Percentiles rank a stretch among this genome's conserved stretches.
These are phyloP conservation scores for Agapornis canus DNA, from an alignment of 2,797 vertebrate genomes.

Conservation along the genomic window DNA sequence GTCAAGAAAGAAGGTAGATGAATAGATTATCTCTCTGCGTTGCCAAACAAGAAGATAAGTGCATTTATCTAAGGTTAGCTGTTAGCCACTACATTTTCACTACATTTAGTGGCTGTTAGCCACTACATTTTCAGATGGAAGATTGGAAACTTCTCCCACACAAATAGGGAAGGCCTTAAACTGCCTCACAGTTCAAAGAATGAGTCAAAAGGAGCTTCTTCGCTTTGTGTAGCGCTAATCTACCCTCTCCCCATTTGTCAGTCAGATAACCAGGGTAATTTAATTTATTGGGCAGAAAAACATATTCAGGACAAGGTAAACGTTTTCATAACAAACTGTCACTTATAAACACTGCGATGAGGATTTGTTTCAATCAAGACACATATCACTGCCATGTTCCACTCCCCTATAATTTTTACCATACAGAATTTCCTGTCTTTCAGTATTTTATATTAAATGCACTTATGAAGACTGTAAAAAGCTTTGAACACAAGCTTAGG, in stretches of 20 bases:
- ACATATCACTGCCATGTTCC: neutral
- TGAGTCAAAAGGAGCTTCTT: constrained; percentile 67
- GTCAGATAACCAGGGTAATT: neutral
- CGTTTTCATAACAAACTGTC: neutral
- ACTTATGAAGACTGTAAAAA: neutral
- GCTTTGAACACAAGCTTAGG: neutral
- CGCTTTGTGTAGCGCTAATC: neutral
- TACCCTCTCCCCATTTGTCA: neutral
- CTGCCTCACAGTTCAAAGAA: constrained; percentile 1
- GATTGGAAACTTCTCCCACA: constrained; percentile 73
- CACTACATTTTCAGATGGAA: neutral
- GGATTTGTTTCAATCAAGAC: neutral
- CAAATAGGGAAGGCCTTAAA: constrained; percentile 58
- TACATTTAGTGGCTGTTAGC: too few relatives aligned
- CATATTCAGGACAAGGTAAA: neutral
- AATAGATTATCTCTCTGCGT: neutral
- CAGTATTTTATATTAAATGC: neutral
- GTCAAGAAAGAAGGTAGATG: neutral
- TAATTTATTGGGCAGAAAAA: neutral
- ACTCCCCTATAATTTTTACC: neutral
- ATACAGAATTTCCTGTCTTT: neutral
- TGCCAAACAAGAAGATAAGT: neutral
- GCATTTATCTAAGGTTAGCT: neutral
- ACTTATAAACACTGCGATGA: neutral
- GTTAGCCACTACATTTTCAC: neutral